Evolutionary conservation across 2,888 invertebrate species (phyloP).

Genomic region (Protophormia terraenovae): DNA sequence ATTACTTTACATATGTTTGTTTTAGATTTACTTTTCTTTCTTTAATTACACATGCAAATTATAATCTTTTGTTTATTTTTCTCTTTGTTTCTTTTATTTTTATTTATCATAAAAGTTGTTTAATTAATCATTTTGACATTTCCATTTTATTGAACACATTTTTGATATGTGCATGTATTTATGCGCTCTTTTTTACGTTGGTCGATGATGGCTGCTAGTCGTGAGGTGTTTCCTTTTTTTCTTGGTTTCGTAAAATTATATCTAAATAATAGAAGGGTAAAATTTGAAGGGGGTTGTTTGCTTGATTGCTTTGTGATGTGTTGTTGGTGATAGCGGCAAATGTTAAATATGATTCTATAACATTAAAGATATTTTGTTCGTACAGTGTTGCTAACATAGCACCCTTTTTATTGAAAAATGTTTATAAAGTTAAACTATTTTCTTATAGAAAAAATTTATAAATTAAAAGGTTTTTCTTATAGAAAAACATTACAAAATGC

Average conservation of each 20-base stretch:
- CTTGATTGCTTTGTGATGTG: slow-evolving; percentile 52
- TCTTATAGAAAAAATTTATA: background rate
- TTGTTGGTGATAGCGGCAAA: slow-evolving; percentile 43
- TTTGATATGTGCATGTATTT: background rate
- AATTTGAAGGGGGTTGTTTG: slow-evolving; percentile 49
- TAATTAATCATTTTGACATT: slow-evolving; percentile 68
- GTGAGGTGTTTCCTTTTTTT: background rate
- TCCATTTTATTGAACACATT: slow-evolving; percentile 57
- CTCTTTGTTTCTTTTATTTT: background rate
- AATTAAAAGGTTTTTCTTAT: too few species aligned
- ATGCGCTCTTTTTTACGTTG: background rate
- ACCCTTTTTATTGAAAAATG: too few species aligned
- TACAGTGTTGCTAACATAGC: slow-evolving; percentile 18
- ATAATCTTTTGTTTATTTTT: slow-evolving; percentile 53
- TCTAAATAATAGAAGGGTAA: slow-evolving; percentile 41
- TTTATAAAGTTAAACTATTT: too few species aligned
- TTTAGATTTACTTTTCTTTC: background rate
- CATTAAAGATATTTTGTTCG: background rate
- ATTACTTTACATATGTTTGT: background rate
- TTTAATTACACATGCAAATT: slow-evolving; percentile 46
- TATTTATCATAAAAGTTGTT: slow-evolving; percentile 40
- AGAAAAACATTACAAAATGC: too few species aligned
- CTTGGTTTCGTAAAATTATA: background rate
- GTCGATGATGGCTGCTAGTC: background rate
- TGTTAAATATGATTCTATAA: slow-evolving; percentile 18